Evolutionary conservation across 2,888 invertebrate species (phyloP).

Genomic region (Leptinotarsa peninsularis): DNA sequence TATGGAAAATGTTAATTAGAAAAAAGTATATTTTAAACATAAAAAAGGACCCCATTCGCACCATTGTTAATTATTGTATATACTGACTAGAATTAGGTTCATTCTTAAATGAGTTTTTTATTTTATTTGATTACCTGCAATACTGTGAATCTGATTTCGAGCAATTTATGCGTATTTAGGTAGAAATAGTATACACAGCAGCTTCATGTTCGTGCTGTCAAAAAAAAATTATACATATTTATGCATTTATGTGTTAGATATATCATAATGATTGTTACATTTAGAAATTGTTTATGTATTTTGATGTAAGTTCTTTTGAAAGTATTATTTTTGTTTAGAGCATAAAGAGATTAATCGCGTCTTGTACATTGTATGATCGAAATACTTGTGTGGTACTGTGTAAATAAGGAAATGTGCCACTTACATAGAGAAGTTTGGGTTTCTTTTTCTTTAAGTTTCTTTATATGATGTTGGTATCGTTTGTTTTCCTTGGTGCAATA

Average conservation of each 20-base stretch:
- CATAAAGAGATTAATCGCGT: slow-evolving; percentile 12
- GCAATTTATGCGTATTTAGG: slow-evolving; percentile 47
- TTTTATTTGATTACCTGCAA: slow-evolving; percentile 18
- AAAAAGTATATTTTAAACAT: too few species aligned
- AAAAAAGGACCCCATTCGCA: not conserved
- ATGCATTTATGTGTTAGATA: slow-evolving; percentile 63
- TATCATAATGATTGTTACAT: slow-evolving; percentile 61
- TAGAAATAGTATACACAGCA: slow-evolving; percentile 55
- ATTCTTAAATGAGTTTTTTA: slow-evolving; percentile 1
- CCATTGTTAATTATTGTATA: slow-evolving; percentile 49
- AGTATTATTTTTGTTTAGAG: slow-evolving; percentile 12
- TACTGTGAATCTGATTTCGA: slow-evolving; percentile 38
- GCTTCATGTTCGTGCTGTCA: slow-evolving; percentile 63
- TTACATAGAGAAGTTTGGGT: slow-evolving; percentile 22
- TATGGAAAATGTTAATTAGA: too few species aligned
- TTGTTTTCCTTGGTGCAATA: slow-evolving; percentile 27
- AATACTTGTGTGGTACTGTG: slow-evolving; percentile 33
- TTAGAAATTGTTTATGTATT: slow-evolving; percentile 65
- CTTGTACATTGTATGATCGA: slow-evolving; percentile 25
- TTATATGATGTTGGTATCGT: slow-evolving; percentile 11
- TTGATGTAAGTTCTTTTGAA: slow-evolving; percentile 56
- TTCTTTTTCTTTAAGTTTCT: slow-evolving; percentile 26
- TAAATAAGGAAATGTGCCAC: slow-evolving; percentile 37
- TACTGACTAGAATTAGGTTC: slow-evolving; percentile 24
- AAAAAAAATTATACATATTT: slow-evolving; percentile 52